Conservation (phyloP, 2,888 invertebrate species). For the Eurytoma adleriae region DNA sequence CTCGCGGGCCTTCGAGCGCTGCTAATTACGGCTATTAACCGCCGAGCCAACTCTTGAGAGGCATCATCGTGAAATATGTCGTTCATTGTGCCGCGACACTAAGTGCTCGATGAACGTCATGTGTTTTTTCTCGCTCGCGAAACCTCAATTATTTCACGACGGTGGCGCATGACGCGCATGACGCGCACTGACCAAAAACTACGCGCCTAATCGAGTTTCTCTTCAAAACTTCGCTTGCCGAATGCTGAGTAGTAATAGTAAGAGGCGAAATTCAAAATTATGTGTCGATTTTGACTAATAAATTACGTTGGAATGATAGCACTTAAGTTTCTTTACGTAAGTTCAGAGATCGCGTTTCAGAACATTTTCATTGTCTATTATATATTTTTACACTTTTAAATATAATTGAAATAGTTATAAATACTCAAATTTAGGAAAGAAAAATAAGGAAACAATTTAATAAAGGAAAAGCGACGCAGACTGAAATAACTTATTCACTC, state of each 20-base stretch:
- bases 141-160: slow-evolving; percentile 41
- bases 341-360: too few species aligned
- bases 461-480: neutral
- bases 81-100: slow-evolving; percentile 40
- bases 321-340: too few species aligned
- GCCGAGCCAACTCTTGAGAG: slow-evolving; percentile 47
- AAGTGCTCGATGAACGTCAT: slow-evolving; percentile 44
- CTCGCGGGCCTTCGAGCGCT: slow-evolving; percentile 17
- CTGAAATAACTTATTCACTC: slow-evolving; percentile 36
- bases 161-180: neutral
- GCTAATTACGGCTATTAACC: slow-evolving; percentile 58
- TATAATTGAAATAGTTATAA: too few species aligned
- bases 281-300: too few species aligned
- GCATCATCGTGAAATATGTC: slow-evolving; percentile 51
- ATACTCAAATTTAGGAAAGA: too few species aligned
- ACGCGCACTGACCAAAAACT: neutral
- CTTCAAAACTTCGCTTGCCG: slow-evolving; percentile 16
- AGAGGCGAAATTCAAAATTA: neutral
- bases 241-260: neutral
- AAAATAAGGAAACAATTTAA: slow-evolving; percentile 30
- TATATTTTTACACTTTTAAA: too few species aligned
- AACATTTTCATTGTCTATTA: too few species aligned
- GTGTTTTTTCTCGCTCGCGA: slow-evolving; percentile 42
- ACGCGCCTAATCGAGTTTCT: neutral
- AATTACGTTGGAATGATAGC: too few species aligned